Percentiles rank a stretch among this genome's conserved stretches.
Evolutionary conservation across 2,797 vertebrate genomes (phyloP).

Genomic region (Ciconia nigra): DNA sequence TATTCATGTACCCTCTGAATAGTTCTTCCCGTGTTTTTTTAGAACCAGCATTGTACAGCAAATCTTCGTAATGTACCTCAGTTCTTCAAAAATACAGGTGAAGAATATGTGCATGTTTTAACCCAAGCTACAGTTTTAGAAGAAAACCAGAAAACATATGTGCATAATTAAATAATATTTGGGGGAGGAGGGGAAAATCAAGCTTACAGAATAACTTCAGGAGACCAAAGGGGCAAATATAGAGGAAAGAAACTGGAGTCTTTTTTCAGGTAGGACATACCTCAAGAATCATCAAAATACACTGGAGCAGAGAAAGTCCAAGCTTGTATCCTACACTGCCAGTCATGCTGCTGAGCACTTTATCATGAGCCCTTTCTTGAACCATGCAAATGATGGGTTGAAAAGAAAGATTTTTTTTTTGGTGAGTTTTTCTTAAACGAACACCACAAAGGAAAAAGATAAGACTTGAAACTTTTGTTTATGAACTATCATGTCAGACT

Average conservation of each 20-base stretch:
- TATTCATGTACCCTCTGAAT: neutral
- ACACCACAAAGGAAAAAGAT: neutral
- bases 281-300: neutral
- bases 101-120: neutral
- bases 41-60: neutral
- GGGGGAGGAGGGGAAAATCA: neutral
- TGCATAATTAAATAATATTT: neutral
- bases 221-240: neutral
- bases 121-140: neutral
- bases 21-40: neutral
- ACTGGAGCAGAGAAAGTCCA: neutral
- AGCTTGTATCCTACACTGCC: constrained; percentile 15
- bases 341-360: constrained; percentile 46
- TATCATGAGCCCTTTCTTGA: neutral
- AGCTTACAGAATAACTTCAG: neutral
- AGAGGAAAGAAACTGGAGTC: neutral
- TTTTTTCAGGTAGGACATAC: neutral
- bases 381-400: neutral
- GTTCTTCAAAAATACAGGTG: neutral
- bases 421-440: neutral
- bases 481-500: neutral
- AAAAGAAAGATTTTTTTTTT: neutral
- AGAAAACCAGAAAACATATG: neutral
- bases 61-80: neutral
- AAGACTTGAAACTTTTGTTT: neutral